A percentile compares a stretch with the other conserved stretches of the same genome.
Evolutionary conservation across 2,113 vertebrate genomes (phyloP).

Genomic region (Pangasianodon hypophthalmus): DNA sequence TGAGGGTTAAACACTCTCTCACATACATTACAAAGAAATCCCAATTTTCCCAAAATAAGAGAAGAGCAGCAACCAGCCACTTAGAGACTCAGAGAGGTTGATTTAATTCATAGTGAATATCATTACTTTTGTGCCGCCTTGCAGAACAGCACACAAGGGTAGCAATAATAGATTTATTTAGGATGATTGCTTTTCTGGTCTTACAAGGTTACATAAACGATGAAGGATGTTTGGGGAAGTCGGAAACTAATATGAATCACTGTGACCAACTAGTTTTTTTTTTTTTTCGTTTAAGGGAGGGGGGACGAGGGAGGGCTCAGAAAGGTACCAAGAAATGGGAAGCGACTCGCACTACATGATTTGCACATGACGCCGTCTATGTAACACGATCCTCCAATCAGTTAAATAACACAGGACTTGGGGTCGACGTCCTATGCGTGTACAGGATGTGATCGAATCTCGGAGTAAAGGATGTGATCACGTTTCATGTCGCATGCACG

Average conservation of each 20-base stretch:
- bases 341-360: neutral
- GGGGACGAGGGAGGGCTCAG: neutral
- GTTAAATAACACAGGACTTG: slow-evolving; percentile 8
- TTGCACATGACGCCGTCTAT: neutral
- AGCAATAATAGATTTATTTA: slow-evolving; percentile 10
- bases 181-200: slow-evolving; percentile 14
- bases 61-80: neutral
- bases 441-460: neutral
- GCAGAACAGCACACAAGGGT: neutral
- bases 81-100: neutral
- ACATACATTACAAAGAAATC: neutral
- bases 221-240: slow-evolving; percentile 32
- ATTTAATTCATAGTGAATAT: neutral
- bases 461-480: neutral
- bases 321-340: slow-evolving; percentile 20
- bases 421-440: neutral
- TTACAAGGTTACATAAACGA: neutral
- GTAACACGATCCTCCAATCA: neutral
- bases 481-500: neutral
- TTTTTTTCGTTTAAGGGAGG: neutral
- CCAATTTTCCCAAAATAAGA: neutral
- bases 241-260: slow-evolving; percentile 6
- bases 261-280: neutral
- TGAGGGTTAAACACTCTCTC: neutral
- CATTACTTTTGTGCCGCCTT: slow-evolving; percentile 9